Base-by-base conservation (phyloP, 1,140 invertebrate genomes). In the Pteromalus puparum region DNA sequence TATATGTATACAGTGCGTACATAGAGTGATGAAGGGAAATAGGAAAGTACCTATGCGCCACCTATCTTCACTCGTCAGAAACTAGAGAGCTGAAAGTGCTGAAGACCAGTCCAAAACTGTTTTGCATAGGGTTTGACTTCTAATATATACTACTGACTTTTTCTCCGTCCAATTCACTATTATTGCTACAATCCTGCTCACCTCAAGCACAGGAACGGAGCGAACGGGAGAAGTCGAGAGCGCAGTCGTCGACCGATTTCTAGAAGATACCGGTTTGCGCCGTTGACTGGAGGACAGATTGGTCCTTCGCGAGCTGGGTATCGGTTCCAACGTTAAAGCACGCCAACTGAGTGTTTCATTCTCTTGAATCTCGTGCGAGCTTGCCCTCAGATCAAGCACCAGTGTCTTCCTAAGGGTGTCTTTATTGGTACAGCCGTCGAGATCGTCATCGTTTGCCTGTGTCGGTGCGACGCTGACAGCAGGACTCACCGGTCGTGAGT, bases 401-500 rank as follows among this genome's bases (percentile, higher is more conserved):
- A 94, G 87, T 4, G 90, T 90, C 3, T 91, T 90, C 5, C 91
- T 89, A 7, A 42, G 88, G 83, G 87, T 83, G 88, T 26, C 13
- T 2, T 1, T n/a, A n/a, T n/a, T 34, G 38, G 1, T 21, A 7
- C 24, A 1, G 13, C n/a, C 24, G 24, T 75, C 24, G 30, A 24
- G 24, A 24, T 6, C 70, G 85, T 81, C 26, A 86, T 74, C 9
- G 86, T 65, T 53, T 93, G 89, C 6, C 5, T 0, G 53, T 18
- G 53, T 94, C 95, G 88, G 95, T 0, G 95, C 95, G 4, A 96
- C 92, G 1, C 96, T 96, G 0, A 96, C 95, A 0, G 96, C 94
- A 15, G 96, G 96, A 0, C 96, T 97, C 85, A 96, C 90, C 3
- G 96, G 96, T 61, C 96, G 93, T 1, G 96, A 97, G 89, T 97